Conservation (phyloP, 2,888 invertebrate species). For the Eupithecia pulchellata region DNA sequence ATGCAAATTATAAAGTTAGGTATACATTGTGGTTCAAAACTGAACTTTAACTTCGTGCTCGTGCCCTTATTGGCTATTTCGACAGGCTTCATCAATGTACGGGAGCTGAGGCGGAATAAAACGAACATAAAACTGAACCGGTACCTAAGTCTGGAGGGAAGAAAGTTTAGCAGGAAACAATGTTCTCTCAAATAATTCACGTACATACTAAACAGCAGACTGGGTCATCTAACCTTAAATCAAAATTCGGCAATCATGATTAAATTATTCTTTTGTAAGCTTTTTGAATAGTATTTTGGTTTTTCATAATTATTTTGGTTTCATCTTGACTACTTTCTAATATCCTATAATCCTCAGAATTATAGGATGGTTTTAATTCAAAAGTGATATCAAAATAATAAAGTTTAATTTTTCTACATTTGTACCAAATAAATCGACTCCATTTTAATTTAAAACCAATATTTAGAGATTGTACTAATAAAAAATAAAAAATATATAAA, state of each 20-base stretch:
- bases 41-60: slow-evolving; percentile 61
- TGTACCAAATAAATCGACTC: background rate
- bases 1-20: background rate
- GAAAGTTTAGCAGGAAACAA: background rate
- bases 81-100: slow-evolving; percentile 62
- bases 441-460: background rate
- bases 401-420: background rate
- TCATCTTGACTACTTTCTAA: background rate
- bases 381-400: background rate
- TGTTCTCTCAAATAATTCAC: background rate
- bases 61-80: slow-evolving; percentile 62
- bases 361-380: background rate
- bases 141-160: slow-evolving; percentile 1
- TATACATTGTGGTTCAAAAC: slow-evolving; percentile 36
- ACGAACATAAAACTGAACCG: slow-evolving; percentile 27
- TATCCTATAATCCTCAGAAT: background rate
- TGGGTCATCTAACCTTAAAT: background rate
- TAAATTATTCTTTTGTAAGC: background rate
- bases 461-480: background rate
- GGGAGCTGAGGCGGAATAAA: slow-evolving; percentile 50
- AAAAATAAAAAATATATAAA: background rate
- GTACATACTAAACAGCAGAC: background rate
- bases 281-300: background rate
- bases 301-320: background rate
- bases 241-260: background rate